phyloP scores from a whole-genome alignment of 1,140 invertebrate genomes.

The Homarus americanus region DNA sequence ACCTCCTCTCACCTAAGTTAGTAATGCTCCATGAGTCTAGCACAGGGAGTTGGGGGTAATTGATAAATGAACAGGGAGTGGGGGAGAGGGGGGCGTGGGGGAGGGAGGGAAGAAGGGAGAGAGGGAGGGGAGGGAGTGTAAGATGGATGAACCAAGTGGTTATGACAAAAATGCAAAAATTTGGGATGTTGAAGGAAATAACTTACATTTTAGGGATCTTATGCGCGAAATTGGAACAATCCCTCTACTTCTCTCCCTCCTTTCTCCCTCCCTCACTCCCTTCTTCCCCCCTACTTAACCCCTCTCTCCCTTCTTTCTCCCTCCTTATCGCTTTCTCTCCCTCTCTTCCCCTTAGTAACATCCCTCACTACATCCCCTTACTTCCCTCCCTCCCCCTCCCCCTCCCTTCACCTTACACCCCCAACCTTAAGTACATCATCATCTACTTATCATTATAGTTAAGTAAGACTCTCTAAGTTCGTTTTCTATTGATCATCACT shows the following conservation, averaged over 20 bases:
- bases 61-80: conserved; percentile 40
- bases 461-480: too few species aligned
- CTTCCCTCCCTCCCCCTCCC: too few species aligned
- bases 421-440: too few species aligned
- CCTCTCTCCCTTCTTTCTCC: conserved; percentile 2
- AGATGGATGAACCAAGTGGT: conserved; percentile 62
- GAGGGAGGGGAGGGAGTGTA: conserved; percentile 1
- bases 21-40: not conserved
- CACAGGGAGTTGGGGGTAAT: conserved; percentile 26
- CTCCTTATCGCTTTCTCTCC: not conserved
- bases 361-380: too few species aligned
- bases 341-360: not conserved
- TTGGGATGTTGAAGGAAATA: not conserved
- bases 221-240: not conserved
- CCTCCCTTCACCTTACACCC: too few species aligned
- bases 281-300: not conserved
- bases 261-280: not conserved
- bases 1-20: not conserved
- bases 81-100: not conserved
- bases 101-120: not conserved
- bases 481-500: too few species aligned
- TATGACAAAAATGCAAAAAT: conserved; percentile 70
- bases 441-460: too few species aligned
- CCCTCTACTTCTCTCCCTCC: not conserved
- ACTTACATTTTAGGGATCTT: conserved; percentile 24